Evolutionary conservation across 2,888 invertebrate genomes (phyloP), one percentile per base, ranked within the genome.

Genomic region (Athrips mouffetella): DNA sequence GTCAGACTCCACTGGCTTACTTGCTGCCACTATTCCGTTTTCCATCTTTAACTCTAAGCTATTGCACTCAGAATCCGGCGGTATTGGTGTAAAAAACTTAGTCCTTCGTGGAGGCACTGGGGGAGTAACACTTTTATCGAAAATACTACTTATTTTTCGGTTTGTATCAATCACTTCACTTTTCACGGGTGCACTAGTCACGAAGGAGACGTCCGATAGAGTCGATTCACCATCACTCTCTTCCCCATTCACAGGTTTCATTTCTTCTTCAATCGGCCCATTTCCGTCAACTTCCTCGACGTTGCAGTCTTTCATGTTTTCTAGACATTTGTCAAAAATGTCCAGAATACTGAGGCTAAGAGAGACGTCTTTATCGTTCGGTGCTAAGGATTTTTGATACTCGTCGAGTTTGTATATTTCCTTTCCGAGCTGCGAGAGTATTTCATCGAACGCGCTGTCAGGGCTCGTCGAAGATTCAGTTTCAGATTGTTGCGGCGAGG

Each of bases 401-500:
- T 86, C 77, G 51, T 89, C 88, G 25, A 89, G 70, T 50, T 87
- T 80, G 68, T 69, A 89, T 52, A 89, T 89, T 57, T 89, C 89
- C 49, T 80, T 80, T 23, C 89, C 89, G 29, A 89, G 75, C 50
- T 83, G 80, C 5, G 87, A 85, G 29, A 89, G 76, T 53, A 89
- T 89, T 51, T 84, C 85, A 57, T 89, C 88, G 62, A 89, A 89
- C 20, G 87, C 85, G 52, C 73, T 73, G 64, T 85, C 79, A 0
- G 77, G 74, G 6, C 67, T 63, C 10, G 65, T 63, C 1, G 8
- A 46, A n/a, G 44, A 10, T 20, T 47, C 53, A 0, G 63, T 57
- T 1, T 59, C 55, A 8, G 69, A 62, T 0, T 62, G 55, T 1
- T 60, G 55, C 8, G 69, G 66, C 3, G 73, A 65, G 2, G 67